Conservation (phyloP, 2,888 invertebrate genomes). For the Seira sanloemensis region DNA sequence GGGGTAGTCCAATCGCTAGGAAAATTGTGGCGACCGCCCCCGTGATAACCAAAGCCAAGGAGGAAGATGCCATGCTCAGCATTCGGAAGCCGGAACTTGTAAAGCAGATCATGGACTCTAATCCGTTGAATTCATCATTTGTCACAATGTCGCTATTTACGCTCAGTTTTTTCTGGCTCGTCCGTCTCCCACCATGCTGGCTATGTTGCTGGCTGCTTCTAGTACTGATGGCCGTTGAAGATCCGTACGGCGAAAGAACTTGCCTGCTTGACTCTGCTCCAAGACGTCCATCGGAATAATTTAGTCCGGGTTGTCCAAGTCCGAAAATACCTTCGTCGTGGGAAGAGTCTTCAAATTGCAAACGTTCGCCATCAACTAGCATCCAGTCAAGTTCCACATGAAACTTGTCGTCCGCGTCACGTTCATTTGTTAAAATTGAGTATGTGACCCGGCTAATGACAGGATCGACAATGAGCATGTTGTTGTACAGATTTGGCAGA, state of each 20-base stretch:
- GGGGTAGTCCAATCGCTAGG: conserved; percentile 38
- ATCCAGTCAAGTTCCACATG: conserved; percentile 33
- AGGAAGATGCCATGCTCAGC: conserved; percentile 20
- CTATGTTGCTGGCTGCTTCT: neutral
- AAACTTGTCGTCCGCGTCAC: conserved; percentile 5
- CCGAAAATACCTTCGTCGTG: neutral
- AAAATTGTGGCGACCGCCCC: conserved; percentile 14
- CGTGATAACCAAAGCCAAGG: neutral
- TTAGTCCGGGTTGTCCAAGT: neutral
- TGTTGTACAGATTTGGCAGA: conserved; percentile 39
- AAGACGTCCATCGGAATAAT: neutral
- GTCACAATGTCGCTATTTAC: neutral
- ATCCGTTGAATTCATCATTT: no score
- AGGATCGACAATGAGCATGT: conserved; percentile 42
- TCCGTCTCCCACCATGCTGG: neutral
- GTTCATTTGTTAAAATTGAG: conserved; percentile 15
- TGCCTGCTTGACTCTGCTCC: neutral
- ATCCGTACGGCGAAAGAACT: neutral
- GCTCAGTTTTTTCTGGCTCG: neutral
- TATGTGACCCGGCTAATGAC: conserved; percentile 26
- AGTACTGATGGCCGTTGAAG: neutral
- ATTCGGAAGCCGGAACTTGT: neutral
- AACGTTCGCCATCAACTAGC: neutral
- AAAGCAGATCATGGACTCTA: neutral
- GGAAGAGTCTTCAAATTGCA: neutral